Percentiles rank a stretch among this genome's conserved stretches.
Conservation (phyloP, 1,140 invertebrate species). For the Ceratoteleas bidentatus region DNA sequence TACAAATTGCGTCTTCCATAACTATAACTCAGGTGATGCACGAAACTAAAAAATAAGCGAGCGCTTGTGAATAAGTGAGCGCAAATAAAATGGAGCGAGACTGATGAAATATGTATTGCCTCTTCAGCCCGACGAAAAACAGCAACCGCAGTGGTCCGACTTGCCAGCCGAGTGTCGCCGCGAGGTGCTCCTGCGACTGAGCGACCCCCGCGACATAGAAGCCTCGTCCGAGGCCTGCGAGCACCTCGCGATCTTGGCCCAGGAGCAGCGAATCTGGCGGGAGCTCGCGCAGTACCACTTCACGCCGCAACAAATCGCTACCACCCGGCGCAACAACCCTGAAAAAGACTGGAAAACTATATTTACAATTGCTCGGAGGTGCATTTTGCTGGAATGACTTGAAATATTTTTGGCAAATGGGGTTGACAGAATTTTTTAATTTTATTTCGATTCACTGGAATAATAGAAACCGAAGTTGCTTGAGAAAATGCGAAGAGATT, state of each 20-base stretch:
- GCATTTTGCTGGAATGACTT: too few relatives aligned
- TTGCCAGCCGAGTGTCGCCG: slow-evolving; percentile 96
- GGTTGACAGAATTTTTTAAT: too few relatives aligned
- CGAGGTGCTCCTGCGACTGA: slow-evolving; percentile 93
- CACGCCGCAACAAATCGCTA: slow-evolving; percentile 89
- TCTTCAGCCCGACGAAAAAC: slow-evolving; percentile 90
- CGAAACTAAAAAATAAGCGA: too few relatives aligned
- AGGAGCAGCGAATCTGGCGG: slow-evolving; percentile 95
- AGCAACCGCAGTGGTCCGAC: slow-evolving; percentile 91
- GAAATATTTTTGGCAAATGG: too few relatives aligned
- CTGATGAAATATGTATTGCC: slow-evolving; percentile 50
- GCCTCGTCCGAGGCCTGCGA: slow-evolving; percentile 85
- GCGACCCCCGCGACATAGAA: slow-evolving; percentile 95
- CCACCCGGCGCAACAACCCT: slow-evolving; percentile 83
- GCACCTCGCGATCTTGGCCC: slow-evolving; percentile 88
- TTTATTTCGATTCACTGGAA: too few relatives aligned
- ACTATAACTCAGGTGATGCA: slow-evolving; percentile 88
- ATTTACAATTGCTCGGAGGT: slow-evolving; percentile 79
- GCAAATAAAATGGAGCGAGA: slow-evolving; percentile 33
- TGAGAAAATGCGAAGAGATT: too few relatives aligned
- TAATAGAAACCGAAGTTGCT: too few relatives aligned
- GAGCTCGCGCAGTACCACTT: slow-evolving; percentile 96
- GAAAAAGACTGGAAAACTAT: slow-evolving; percentile 81
- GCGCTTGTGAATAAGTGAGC: slow-evolving; percentile 4
- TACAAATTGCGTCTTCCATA: slow-evolving; percentile 90